Conservation (phyloP, 2,113 vertebrate species). For the Enhydra lutris region DNA sequence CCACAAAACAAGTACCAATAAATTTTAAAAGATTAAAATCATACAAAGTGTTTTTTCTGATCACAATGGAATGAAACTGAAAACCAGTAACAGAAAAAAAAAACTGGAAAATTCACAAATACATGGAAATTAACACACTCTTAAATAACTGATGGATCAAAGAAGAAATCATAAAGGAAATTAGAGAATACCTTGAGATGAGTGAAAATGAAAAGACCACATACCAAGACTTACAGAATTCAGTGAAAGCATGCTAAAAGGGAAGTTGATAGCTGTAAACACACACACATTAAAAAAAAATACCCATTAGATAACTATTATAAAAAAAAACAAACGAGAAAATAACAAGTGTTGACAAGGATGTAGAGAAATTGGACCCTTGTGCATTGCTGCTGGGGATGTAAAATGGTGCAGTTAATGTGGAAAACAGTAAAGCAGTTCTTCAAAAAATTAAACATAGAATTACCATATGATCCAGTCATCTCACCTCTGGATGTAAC, state of each 20-base stretch:
- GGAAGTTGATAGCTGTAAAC: background rate
- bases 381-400: background rate
- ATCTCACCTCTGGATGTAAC: background rate
- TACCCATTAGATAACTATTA: background rate
- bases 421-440: conserved; percentile 10
- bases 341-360: background rate
- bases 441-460: conserved; percentile 8
- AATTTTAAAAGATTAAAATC: background rate
- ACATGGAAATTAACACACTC: background rate
- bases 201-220: background rate
- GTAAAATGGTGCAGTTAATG: background rate
- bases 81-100: background rate
- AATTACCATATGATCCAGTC: background rate
- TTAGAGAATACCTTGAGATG: background rate
- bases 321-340: background rate
- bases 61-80: background rate
- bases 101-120: background rate
- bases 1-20: background rate
- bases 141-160: background rate
- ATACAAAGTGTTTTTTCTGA: background rate
- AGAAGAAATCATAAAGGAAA: background rate
- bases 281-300: background rate
- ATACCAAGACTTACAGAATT: background rate
- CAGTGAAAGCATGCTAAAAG: background rate
- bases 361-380: background rate